Evolutionary conservation across 2,797 vertebrate genomes (phyloP).

Genomic region (Pseudomugil gertrudae): DNA sequence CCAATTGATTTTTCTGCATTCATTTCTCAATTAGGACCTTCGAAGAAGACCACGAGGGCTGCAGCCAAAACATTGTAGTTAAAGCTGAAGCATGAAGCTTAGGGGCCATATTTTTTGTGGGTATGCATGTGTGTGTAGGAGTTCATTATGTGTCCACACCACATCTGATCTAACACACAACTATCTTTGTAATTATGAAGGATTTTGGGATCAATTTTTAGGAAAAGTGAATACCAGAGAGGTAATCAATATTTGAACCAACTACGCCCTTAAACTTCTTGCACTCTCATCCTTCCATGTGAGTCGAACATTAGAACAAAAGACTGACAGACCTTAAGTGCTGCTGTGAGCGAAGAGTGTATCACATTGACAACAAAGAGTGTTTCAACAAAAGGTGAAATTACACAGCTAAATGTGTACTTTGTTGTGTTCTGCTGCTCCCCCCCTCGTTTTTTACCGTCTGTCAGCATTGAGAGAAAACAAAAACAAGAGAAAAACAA

Average conservation of each 20-base stretch:
- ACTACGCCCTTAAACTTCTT: constrained; percentile 67
- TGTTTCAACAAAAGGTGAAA: constrained; percentile 43
- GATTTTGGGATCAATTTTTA: constrained; percentile 73
- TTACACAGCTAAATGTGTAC: constrained; percentile 25
- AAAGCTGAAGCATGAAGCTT: constrained; percentile 47
- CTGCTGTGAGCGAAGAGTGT: constrained; percentile 55
- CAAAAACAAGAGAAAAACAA: constrained; percentile 3
- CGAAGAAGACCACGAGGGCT: constrained; percentile 66
- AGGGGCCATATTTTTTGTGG: constrained; percentile 51
- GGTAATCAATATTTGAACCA: constrained; percentile 72
- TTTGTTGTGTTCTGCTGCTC: constrained; percentile 27
- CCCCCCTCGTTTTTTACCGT: neutral
- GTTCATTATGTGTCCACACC: constrained; percentile 7
- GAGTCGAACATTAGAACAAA: constrained; percentile 59
- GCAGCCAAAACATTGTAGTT: constrained; percentile 52
- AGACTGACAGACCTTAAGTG: constrained; percentile 51
- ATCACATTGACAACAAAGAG: constrained; percentile 59
- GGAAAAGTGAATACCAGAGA: constrained; percentile 68
- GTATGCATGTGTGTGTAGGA: constrained; percentile 12
- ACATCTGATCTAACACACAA: constrained; percentile 63
- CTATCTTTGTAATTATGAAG: constrained; percentile 61
- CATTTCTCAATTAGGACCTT: constrained; percentile 82
- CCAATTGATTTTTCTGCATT: constrained; percentile 84
- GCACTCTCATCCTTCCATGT: constrained; percentile 53
- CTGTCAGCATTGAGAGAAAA: neutral